Percentiles rank a stretch among this genome's conserved stretches.
These are phyloP conservation scores for Biston stratarius DNA, from an alignment of 2,888 invertebrate genomes.

Conservation along the genomic window DNA sequence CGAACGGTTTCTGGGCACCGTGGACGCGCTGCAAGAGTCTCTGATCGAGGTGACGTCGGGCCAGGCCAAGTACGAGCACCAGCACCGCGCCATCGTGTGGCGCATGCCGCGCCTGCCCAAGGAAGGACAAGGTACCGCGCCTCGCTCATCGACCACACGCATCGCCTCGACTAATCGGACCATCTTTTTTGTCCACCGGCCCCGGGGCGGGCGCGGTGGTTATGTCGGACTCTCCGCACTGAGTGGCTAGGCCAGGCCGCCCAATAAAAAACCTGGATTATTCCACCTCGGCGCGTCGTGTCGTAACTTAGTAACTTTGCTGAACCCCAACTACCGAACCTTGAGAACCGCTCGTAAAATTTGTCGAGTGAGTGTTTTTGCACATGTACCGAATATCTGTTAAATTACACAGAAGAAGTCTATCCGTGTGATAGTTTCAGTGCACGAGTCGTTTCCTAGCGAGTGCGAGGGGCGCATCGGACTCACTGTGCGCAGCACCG, in stretches of 20 bases:
- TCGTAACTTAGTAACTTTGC: background rate
- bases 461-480: too few relatives aligned
- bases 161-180: background rate
- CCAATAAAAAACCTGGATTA: too few relatives aligned
- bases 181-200: background rate
- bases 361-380: too few relatives aligned
- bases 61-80: constrained; percentile 99
- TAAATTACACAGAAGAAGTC: too few relatives aligned
- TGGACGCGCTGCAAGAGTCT: constrained; percentile 95
- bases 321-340: background rate
- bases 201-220: background rate
- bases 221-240: background rate
- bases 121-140: constrained; percentile 95
- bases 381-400: too few relatives aligned
- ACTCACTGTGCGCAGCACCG: too few relatives aligned
- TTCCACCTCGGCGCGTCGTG: too few relatives aligned
- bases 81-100: constrained; percentile 99
- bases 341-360: background rate
- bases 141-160: background rate
- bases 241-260: too few relatives aligned
- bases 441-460: background rate
- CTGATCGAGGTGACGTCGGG: constrained; percentile 98
- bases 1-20: constrained; percentile 95
- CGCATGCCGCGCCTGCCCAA: constrained; percentile 98
- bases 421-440: too few relatives aligned